Evolutionary conservation across 2,797 vertebrate genomes (phyloP).

Genomic region (Sebastes cheni): DNA sequence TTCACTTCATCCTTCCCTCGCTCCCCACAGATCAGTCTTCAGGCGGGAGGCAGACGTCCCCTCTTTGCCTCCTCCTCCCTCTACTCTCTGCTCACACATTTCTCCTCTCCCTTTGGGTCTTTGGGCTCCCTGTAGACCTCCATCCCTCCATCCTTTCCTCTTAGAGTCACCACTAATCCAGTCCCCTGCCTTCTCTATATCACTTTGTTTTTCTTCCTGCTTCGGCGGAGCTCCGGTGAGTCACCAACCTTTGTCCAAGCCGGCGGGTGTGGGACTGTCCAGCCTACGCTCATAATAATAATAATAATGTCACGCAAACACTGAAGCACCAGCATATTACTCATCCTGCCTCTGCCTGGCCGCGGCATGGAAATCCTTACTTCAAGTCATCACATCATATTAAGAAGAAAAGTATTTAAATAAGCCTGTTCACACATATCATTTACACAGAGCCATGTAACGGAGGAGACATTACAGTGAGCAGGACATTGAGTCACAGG

Average conservation of each 20-base stretch:
- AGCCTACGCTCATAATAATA: slow-evolving; percentile 26
- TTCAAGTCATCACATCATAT: slow-evolving; percentile 38
- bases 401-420: background rate
- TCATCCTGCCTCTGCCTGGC: slow-evolving; percentile 44
- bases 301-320: slow-evolving; percentile 32
- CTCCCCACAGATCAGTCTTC: slow-evolving; percentile 40
- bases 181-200: slow-evolving; percentile 37
- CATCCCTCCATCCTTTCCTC: slow-evolving; percentile 7
- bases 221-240: slow-evolving; percentile 48
- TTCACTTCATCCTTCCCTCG: slow-evolving; percentile 45
- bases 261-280: slow-evolving; percentile 45
- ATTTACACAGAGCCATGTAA: background rate
- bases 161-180: slow-evolving; percentile 43
- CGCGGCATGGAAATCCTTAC: slow-evolving; percentile 20
- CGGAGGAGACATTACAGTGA: background rate
- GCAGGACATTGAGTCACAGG: background rate
- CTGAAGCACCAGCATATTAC: slow-evolving; percentile 40
- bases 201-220: slow-evolving; percentile 44
- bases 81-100: slow-evolving; percentile 11
- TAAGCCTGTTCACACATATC: background rate
- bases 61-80: slow-evolving; percentile 3
- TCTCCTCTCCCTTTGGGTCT: slow-evolving; percentile 14
- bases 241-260: slow-evolving; percentile 66
- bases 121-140: slow-evolving; percentile 21
- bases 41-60: slow-evolving; percentile 25